Evolutionary conservation across 2,797 vertebrate species (phyloP).

Genomic region (Phylloscopus collybita): DNA sequence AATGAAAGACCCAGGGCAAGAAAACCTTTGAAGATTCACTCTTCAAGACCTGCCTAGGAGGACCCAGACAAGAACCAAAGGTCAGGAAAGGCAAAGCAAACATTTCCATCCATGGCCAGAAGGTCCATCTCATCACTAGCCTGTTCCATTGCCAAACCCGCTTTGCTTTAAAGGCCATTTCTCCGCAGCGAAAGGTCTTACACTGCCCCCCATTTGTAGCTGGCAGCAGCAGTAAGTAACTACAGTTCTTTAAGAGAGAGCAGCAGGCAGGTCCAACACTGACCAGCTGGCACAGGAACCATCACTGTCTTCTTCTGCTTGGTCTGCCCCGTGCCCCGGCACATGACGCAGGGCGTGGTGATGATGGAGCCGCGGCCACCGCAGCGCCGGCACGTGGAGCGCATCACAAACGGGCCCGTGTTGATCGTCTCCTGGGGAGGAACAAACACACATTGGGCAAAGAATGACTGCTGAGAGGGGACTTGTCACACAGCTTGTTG

Average conservation of each 20-base stretch:
- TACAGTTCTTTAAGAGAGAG: background rate
- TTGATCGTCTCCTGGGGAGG: conserved; percentile 90
- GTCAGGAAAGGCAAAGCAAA: background rate
- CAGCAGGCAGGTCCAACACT: conserved; percentile 11
- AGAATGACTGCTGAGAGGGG: accelerated
- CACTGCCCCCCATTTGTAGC: accelerated
- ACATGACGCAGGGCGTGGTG: conserved; percentile 84
- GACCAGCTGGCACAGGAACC: conserved; percentile 96
- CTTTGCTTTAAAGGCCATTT: background rate
- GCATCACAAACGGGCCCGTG: conserved; percentile 97
- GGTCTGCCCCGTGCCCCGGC: conserved; percentile 89
- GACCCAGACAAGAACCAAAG: background rate
- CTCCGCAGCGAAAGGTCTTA: background rate
- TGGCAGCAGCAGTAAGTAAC: background rate
- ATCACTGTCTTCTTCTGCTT: conserved; percentile 91
- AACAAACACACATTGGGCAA: background rate
- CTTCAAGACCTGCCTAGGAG: background rate
- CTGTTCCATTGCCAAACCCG: background rate
- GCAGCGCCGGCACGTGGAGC: conserved; percentile 92
- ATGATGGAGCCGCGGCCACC: conserved; percentile 88
- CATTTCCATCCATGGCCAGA: background rate
- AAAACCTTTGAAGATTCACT: background rate
- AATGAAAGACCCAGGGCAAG: background rate
- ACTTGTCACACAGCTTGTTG: accelerated
- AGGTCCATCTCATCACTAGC: background rate